Percentiles rank a stretch among this genome's conserved stretches.
These are phyloP conservation scores for Rhagophthalmus giganteus DNA, from an alignment of 2,888 invertebrate genomes.

Conservation along the genomic window DNA sequence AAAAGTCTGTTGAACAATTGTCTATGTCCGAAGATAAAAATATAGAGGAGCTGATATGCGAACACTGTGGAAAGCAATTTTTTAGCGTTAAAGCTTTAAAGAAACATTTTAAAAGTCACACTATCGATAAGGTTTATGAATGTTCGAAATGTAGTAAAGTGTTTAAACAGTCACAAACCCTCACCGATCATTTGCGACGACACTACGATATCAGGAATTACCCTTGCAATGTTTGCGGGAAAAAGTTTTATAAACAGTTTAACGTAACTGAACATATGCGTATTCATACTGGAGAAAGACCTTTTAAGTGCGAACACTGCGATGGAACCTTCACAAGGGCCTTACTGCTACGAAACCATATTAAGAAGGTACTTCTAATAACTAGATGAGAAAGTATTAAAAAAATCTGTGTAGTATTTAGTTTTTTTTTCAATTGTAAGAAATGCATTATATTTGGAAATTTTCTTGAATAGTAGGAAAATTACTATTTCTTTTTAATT, in stretches of 20 bases:
- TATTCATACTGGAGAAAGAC: slow-evolving; percentile 44
- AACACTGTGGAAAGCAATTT: slow-evolving; percentile 14
- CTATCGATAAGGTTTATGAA: slow-evolving; percentile 13
- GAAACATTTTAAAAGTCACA: slow-evolving; percentile 14
- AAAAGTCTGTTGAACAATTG: not conserved
- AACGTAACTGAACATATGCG: slow-evolving; percentile 38
- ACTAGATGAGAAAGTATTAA: too few relatives aligned
- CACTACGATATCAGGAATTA: slow-evolving; percentile 29
- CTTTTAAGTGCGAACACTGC: slow-evolving; percentile 40
- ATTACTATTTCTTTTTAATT: too few relatives aligned
- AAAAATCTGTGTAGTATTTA: not conserved
- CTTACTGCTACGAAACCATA: slow-evolving; percentile 23
- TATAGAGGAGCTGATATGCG: slow-evolving; percentile 14
- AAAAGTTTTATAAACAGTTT: slow-evolving; percentile 31
- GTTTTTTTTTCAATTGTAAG: not conserved
- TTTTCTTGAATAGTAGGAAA: too few relatives aligned
- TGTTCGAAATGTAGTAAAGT: slow-evolving; percentile 31
- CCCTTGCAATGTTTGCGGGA: slow-evolving; percentile 27
- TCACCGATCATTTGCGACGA: slow-evolving; percentile 28
- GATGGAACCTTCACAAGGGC: slow-evolving; percentile 28
- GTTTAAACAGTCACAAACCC: slow-evolving; percentile 25
- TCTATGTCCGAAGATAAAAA: not conserved
- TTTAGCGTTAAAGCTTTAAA: slow-evolving; percentile 10
- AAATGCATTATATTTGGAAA: too few relatives aligned
- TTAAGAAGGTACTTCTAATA: slow-evolving; percentile 29